These are phyloP conservation scores for Octomys mimax DNA, from an alignment of 2,797 vertebrate species.

Conservation along the genomic window DNA sequence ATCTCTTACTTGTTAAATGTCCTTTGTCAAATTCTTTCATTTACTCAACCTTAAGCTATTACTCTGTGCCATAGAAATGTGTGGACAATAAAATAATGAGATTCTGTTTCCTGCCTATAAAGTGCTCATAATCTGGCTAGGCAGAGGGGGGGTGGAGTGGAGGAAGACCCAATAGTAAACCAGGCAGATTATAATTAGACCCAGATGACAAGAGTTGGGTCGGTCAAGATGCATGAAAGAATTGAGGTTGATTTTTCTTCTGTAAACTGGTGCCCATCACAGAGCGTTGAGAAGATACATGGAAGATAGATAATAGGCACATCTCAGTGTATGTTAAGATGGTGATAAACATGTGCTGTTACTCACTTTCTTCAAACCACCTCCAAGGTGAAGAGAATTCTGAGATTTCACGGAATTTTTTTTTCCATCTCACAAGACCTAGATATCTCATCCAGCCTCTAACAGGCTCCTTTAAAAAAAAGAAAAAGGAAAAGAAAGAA, in stretches of 20 bases:
- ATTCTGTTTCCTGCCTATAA: constrained; percentile 22
- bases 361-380: constrained; percentile 7
- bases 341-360: not conserved
- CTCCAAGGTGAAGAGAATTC: constrained; percentile 45
- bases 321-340: constrained; percentile 40
- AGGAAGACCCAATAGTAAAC: not conserved
- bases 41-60: not conserved
- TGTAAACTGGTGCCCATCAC: constrained; percentile 16
- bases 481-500: no score
- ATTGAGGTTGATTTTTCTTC: constrained; percentile 50
- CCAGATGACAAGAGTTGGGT: constrained; percentile 23
- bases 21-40: constrained; percentile 42
- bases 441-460: constrained; percentile 39
- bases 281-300: constrained; percentile 7
- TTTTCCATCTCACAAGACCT: not conserved
- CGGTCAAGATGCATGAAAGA: constrained; percentile 14
- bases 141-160: not conserved
- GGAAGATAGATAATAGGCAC: not conserved
- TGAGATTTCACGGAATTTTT: not conserved
- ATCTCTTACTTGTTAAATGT: constrained; percentile 27
- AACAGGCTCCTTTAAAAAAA: constrained; percentile 29
- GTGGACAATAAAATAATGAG: not conserved
- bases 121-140: not conserved
- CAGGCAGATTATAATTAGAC: constrained; percentile 52
- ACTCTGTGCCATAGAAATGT: constrained; percentile 39